These are phyloP conservation scores for Macaca nemestrina DNA, from an alignment of 2,113 vertebrate genomes.

Conservation along the genomic window DNA sequence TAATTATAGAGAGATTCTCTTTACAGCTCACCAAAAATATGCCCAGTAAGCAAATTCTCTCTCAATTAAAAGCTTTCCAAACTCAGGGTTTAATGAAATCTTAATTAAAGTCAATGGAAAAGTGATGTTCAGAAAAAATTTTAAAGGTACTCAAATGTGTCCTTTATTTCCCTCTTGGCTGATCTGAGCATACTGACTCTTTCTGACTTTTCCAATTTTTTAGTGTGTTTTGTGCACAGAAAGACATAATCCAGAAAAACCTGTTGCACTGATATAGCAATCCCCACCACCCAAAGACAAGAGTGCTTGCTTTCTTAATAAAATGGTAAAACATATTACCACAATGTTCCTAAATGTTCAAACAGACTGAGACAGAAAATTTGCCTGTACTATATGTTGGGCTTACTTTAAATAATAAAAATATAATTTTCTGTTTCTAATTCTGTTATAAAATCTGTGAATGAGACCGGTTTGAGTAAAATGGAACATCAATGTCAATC, in stretches of 20 bases:
- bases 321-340: not conserved
- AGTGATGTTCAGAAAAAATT: constrained; percentile 68
- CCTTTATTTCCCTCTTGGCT: constrained; percentile 4
- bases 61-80: constrained; percentile 84
- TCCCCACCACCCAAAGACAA: no score
- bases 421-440: not conserved
- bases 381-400: not conserved
- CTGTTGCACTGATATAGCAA: not conserved
- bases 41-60: constrained; percentile 81
- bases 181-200: not conserved
- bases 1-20: constrained; percentile 75
- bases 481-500: not conserved
- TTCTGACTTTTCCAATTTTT: not conserved
- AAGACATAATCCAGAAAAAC: not conserved
- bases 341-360: not conserved
- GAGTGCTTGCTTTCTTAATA: not conserved
- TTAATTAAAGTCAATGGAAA: constrained; percentile 84
- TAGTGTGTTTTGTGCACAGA: not conserved
- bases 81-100: constrained; percentile 79
- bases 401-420: not conserved
- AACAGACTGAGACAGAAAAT: not conserved
- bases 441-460: not conserved
- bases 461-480: not conserved
- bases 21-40: constrained; percentile 64
- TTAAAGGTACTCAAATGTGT: constrained; percentile 55